Evolutionary conservation across 2,113 vertebrate species (phyloP), one percentile per base, ranked within the genome.

Genomic region (Butorides virescens): DNA sequence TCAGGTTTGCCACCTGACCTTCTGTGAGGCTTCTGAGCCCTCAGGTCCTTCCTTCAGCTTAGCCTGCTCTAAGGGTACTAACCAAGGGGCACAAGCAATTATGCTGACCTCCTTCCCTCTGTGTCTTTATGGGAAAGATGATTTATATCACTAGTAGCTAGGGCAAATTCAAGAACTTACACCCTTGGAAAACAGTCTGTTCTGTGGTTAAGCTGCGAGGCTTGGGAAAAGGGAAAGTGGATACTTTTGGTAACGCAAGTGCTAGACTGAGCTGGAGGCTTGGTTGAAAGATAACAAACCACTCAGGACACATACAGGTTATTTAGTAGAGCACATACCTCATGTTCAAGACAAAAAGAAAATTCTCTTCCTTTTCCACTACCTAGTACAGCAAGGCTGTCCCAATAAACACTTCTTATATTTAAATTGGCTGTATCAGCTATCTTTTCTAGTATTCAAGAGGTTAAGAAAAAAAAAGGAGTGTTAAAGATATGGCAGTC

Each of bases 261-360:
- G 26, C 22, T 71, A 52, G 42, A 71, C 47, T 39, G 68, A 88
- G 72, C 13, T 25, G 56, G 47, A 88, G 56, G 11, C 36, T 88
- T 86, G 47, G 32, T 13, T 80, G 30, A 71, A 86, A 86, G 67
- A 39, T 18, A 79, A 39, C 55, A 68, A 93, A n/a, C 27, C 4
- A 3, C 63, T 93, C 8, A 3, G 19, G 71, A 83, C 21, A 27
- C 0, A 0, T 25, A 16, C 7, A 66, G 21, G 50, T 87, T 37
- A 25, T 59, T 87, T 18, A 93, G 13, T 47, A 79, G 27, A 86
- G 32, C 39, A 37, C 15, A 49, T 29, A 42, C 5, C 3, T 58
- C 13, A 25, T 5, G 5, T 61, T 71, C 32, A 62, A 80, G 50
- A n/a, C 9, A 75, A 44, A 90, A 56, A 46, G 49, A 76, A 61